phyloP scores from a whole-genome alignment of 2,888 invertebrate species.

The Ophion slaviceki region DNA sequence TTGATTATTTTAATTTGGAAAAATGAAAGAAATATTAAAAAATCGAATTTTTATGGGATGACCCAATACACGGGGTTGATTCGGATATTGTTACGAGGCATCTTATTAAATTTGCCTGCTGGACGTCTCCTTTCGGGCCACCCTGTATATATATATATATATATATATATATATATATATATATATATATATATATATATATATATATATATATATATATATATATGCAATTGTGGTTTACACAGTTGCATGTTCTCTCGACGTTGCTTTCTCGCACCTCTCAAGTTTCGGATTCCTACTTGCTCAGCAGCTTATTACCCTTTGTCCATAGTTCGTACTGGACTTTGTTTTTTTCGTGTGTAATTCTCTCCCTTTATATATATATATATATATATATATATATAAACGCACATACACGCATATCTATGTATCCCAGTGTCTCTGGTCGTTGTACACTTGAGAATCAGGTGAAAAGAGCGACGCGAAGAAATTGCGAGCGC shows the following conservation, averaged over 20 bases:
- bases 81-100: too few relatives aligned
- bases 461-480: conserved; percentile 55
- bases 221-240: conserved; percentile 24
- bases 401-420: background rate
- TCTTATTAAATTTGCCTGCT: too few relatives aligned
- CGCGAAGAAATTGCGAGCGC: conserved; percentile 23
- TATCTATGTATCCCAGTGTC: background rate
- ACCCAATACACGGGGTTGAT: too few relatives aligned
- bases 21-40: too few relatives aligned
- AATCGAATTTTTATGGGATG: too few relatives aligned
- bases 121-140: too few relatives aligned
- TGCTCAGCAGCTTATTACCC: conserved; percentile 58
- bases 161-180: background rate
- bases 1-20: too few relatives aligned
- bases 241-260: conserved; percentile 26
- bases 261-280: conserved; percentile 42
- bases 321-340: conserved; percentile 33
- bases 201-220: background rate
- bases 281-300: conserved; percentile 59
- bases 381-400: background rate
- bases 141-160: background rate
- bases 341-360: conserved; percentile 20
- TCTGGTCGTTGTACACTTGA: conserved; percentile 40
- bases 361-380: background rate
- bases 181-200: conserved; percentile 1